Conservation (phyloP, 1,140 invertebrate species). For the Diploscapter pachys region DNA sequence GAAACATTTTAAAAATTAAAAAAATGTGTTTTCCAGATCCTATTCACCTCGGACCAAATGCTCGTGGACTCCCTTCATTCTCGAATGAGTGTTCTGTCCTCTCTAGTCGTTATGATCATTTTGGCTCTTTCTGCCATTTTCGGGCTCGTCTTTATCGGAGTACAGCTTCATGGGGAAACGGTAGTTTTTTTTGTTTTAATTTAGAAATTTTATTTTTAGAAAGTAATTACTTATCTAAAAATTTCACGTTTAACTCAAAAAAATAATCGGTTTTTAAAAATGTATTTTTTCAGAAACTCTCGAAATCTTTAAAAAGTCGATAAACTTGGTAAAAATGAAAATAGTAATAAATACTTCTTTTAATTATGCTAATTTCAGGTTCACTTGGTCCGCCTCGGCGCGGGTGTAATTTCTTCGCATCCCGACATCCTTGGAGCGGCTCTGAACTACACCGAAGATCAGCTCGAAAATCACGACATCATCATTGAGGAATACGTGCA, state of each 20-base stretch:
- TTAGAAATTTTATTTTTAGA: too few species aligned
- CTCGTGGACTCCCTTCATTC: slow-evolving; percentile 52
- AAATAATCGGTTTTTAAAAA: too few species aligned
- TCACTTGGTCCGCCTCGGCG: slow-evolving; percentile 80
- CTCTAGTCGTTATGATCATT: slow-evolving; percentile 63
- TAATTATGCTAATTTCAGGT: slow-evolving; percentile 57
- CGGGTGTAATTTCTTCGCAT: slow-evolving; percentile 71
- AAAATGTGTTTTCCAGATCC: slow-evolving; percentile 51
- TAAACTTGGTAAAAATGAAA: too few species aligned
- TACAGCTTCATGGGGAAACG: slow-evolving; percentile 86
- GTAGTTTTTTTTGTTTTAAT: slow-evolving; percentile 48
- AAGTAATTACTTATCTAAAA: too few species aligned
- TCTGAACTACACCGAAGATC: slow-evolving; percentile 55
- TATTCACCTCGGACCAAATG: slow-evolving; percentile 67
- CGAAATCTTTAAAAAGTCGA: too few species aligned
- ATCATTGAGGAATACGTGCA: slow-evolving; percentile 57
- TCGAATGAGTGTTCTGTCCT: slow-evolving; percentile 62
- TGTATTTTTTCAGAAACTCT: too few species aligned
- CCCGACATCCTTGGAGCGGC: slow-evolving; percentile 52
- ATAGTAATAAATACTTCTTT: too few species aligned
- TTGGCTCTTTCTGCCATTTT: slow-evolving; percentile 61
- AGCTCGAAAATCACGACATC: slow-evolving; percentile 51
- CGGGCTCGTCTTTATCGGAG: slow-evolving; percentile 58
- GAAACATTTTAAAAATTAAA: too few species aligned
- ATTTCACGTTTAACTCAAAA: too few species aligned